Percentiles rank a stretch among this genome's conserved stretches.
Evolutionary conservation across 2,888 invertebrate species (phyloP).

Genomic region (Pterostichus madidus): DNA sequence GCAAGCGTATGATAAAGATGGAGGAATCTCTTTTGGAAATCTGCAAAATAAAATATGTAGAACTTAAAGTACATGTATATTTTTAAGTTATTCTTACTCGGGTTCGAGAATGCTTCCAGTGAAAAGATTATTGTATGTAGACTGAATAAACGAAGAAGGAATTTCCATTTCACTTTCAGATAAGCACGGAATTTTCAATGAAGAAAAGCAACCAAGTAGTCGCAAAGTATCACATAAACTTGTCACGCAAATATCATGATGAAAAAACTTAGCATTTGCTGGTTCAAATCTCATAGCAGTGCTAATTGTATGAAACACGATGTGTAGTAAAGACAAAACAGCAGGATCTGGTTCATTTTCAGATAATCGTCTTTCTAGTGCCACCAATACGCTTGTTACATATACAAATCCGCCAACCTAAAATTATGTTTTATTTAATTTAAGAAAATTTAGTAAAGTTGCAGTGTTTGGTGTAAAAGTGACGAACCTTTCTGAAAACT

Average conservation of each 20-base stretch:
- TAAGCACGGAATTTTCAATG: conserved; percentile 73
- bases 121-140: conserved; percentile 82
- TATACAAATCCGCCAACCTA: conserved; percentile 94
- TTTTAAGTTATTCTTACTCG: conserved; percentile 77
- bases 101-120: conserved; percentile 87
- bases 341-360: conserved; percentile 79
- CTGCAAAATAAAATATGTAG: conserved; percentile 75
- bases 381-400: conserved; percentile 95
- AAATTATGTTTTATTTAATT: background rate
- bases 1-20: conserved; percentile 89
- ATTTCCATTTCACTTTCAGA: conserved; percentile 72
- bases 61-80: background rate
- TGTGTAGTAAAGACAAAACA: conserved; percentile 88
- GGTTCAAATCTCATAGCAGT: conserved; percentile 99
- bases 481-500: conserved; percentile 89
- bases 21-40: conserved; percentile 86
- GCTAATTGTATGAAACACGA: conserved; percentile 96
- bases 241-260: conserved; percentile 97
- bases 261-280: conserved; percentile 98
- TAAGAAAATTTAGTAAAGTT: background rate
- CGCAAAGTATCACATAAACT: conserved; percentile 96
- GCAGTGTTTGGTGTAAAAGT: conserved; percentile 56
- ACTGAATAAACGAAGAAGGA: conserved; percentile 69
- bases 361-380: conserved; percentile 90
- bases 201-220: conserved; percentile 92